Evolutionary conservation across 2,113 vertebrate genomes (phyloP).

Genomic region (Crotalus helleri): DNA sequence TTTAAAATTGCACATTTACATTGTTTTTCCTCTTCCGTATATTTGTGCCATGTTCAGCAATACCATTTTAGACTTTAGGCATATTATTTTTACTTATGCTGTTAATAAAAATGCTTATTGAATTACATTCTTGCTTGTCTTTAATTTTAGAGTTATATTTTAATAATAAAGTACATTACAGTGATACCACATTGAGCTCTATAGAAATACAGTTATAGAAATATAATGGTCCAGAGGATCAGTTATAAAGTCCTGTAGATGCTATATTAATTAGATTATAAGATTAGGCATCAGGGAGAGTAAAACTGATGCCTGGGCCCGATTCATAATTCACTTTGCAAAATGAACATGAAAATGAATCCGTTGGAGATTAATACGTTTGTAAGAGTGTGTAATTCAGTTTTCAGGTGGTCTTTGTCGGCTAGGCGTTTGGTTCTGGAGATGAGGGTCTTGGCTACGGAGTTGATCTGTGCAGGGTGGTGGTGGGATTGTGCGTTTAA

Average conservation of each 20-base stretch:
- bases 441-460: too few relatives aligned
- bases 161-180: neutral
- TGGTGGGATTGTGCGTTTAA: too few relatives aligned
- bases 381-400: too few relatives aligned
- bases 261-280: conserved; percentile 17
- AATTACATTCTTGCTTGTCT: neutral
- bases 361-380: too few relatives aligned
- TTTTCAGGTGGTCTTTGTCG: too few relatives aligned
- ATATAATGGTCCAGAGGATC: conserved; percentile 29
- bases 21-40: neutral
- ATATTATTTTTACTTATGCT: conserved; percentile 7
- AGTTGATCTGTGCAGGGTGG: too few relatives aligned
- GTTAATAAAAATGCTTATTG: conserved; percentile 1
- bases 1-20: neutral
- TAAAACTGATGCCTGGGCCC: conserved; percentile 28
- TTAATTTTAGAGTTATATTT: neutral
- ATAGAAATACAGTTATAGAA: neutral
- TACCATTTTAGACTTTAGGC: neutral
- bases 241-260: conserved; percentile 24
- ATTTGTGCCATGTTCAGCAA: neutral
- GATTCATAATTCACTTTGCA: conserved; percentile 25
- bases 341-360: conserved; percentile 15
- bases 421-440: too few relatives aligned
- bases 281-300: conserved; percentile 20
- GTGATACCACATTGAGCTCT: neutral